Percentiles rank a stretch among this genome's conserved stretches.
These are phyloP conservation scores for Cherax destructor DNA, from an alignment of 1,140 invertebrate genomes.

Conservation along the genomic window DNA sequence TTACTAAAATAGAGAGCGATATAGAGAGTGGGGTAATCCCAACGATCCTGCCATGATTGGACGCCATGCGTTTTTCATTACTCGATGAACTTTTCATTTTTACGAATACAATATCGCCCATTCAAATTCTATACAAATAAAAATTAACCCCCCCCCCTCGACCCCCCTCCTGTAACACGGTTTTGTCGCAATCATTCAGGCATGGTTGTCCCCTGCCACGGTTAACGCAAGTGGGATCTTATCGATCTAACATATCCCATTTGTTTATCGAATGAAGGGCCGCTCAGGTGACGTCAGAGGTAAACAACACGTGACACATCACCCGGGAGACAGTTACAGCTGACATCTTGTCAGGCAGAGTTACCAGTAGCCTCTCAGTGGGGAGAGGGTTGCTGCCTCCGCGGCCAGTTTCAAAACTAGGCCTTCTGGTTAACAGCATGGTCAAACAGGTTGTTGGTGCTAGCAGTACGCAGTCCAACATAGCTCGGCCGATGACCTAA, in stretches of 20 bases:
- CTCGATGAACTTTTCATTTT: constrained; percentile 44
- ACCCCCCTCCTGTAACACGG: neutral
- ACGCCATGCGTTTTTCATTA: constrained; percentile 53
- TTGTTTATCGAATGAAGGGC: too few species aligned
- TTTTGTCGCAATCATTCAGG: neutral
- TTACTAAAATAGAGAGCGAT: constrained; percentile 1
- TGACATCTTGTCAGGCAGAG: too few species aligned
- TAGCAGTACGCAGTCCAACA: too few species aligned
- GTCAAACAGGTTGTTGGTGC: too few species aligned
- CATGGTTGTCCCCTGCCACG: too few species aligned
- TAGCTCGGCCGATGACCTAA: too few species aligned
- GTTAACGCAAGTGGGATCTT: neutral
- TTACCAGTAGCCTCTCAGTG: too few species aligned
- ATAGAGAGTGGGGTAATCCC: constrained; percentile 40
- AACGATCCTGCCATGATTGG: constrained; percentile 50
- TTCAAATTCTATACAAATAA: constrained; percentile 12
- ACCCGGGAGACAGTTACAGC: neutral
- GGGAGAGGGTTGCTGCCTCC: too few species aligned
- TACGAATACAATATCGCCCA: constrained; percentile 48
- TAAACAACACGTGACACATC: neutral
- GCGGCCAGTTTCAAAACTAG: too few species aligned
- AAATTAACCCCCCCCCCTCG: neutral
- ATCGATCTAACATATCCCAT: neutral
- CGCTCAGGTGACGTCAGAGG: neutral
- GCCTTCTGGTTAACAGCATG: too few species aligned